Percentiles rank a stretch among this genome's conserved stretches.
These are phyloP conservation scores for Mormyrops boulengeri DNA, from an alignment of 2,797 vertebrate species.

Conservation along the genomic window DNA sequence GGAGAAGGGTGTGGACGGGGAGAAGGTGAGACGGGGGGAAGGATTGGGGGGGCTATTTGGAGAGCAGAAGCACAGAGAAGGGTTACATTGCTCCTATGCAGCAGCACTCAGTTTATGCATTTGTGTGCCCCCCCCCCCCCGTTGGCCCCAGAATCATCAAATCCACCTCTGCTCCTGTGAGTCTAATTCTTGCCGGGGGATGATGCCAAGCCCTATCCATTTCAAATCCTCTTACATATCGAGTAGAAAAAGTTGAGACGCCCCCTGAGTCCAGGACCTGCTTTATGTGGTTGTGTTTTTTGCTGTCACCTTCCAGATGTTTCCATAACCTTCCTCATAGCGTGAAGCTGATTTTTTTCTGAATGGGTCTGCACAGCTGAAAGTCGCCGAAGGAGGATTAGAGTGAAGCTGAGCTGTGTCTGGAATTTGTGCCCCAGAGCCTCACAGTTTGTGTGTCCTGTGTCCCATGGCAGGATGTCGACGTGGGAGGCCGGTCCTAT, in stretches of 20 bases:
- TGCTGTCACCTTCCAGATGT: neutral
- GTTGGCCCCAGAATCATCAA: neutral
- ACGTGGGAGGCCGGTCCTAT: slow-evolving; percentile 72
- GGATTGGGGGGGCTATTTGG: neutral
- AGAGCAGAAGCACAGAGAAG: neutral
- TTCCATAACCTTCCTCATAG: neutral
- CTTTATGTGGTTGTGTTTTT: neutral
- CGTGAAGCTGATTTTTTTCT: neutral
- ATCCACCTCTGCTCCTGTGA: neutral
- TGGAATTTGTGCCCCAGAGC: neutral
- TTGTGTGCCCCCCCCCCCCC: neutral
- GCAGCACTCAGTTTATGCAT: neutral
- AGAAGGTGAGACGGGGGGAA: slow-evolving; percentile 67
- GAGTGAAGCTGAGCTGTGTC: neutral
- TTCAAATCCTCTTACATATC: neutral
- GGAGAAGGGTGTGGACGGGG: slow-evolving; percentile 74
- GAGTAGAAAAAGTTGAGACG: neutral
- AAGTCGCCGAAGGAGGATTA: neutral
- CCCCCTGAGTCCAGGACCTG: neutral
- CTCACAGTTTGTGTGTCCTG: neutral
- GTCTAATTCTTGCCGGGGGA: neutral
- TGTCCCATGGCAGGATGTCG: slow-evolving; percentile 68
- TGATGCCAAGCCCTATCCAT: neutral
- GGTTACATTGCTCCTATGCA: neutral
- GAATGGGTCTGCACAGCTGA: neutral